Base-by-base conservation (phyloP, 2,888 invertebrate genomes). In the Aquatica leii region DNA sequence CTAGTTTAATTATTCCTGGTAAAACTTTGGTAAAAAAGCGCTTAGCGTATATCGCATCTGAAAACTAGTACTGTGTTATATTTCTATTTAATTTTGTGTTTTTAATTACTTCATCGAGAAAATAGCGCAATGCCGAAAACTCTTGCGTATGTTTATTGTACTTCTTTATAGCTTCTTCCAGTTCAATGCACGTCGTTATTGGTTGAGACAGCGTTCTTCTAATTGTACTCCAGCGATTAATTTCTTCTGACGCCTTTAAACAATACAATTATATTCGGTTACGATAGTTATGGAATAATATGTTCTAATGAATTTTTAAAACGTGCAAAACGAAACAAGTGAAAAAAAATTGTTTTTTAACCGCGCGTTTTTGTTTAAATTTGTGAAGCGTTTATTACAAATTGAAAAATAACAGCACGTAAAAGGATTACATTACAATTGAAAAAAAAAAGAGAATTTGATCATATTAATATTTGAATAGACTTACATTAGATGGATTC, bases 1-100 rank as follows among this genome's bases (percentile, higher is more conserved):
- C 95, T 59, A 97, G 80, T 20, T 88, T 84, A 14, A 90, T 86
- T 72, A 97, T 92, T 73, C 88, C 87, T 15, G 95, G 95, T 67
- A 97, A 80, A 2, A 92, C 83, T 6, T 84, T 84, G 69, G 85
- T 83, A 77, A 94, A 94, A 80, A 95, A 94, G 66, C 84, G 82
- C 54, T 84, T 79, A 0, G 86, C 74, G 78, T 93, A 93, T 61
- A 89, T 88, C 74, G 89, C 88, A 57, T 87, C 87, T 65, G 93
- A 81, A 68, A 88, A 85, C 90, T 91, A n/a, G 15, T 15, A 37
- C 14, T n/a, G 17, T 21, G n/a, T n/a, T n/a, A 56, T 35, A 12
- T 20, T 54, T n/a, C 1, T 37, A 2, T 46, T 1, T 18, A 17
- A 17, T 18, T 37, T 43, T 54, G 50, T 11, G 18, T 51, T 35